These are phyloP conservation scores for Leucosticte australis DNA, from an alignment of 2,113 vertebrate species.

Conservation along the genomic window DNA sequence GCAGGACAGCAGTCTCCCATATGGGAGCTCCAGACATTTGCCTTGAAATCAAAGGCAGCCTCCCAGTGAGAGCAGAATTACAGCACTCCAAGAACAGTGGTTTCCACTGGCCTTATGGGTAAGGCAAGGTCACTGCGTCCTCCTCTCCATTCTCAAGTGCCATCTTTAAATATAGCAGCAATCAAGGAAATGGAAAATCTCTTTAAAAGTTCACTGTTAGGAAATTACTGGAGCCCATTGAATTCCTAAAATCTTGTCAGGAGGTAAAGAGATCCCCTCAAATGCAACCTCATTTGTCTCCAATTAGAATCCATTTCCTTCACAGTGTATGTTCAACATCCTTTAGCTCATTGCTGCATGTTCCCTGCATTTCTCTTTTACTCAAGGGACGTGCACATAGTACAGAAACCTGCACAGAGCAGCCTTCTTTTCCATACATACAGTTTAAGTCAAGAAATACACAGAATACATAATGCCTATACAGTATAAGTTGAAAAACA, in stretches of 20 bases:
- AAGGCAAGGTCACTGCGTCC: neutral
- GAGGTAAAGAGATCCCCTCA: neutral
- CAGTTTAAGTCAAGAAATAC: neutral
- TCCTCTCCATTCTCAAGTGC: neutral
- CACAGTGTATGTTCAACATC: neutral
- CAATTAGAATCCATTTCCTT: neutral
- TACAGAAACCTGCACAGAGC: neutral
- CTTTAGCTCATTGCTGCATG: neutral
- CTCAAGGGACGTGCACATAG: neutral
- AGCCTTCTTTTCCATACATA: neutral
- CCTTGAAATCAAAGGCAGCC: neutral
- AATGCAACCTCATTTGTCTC: neutral
- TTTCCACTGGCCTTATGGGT: accelerated
- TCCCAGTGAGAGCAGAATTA: neutral
- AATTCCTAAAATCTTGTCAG: neutral
- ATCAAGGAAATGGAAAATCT: conserved; percentile 40
- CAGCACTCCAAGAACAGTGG: neutral
- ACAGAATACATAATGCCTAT: neutral
- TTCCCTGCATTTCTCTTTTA: neutral
- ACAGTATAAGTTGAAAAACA: neutral
- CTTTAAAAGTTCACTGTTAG: neutral
- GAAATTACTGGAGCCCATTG: neutral
- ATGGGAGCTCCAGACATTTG: neutral
- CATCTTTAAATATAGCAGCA: conserved; percentile 13
- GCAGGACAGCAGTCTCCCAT: neutral